phyloP scores from a whole-genome alignment of 2,888 invertebrate species.

The Acrobasis consociella region DNA sequence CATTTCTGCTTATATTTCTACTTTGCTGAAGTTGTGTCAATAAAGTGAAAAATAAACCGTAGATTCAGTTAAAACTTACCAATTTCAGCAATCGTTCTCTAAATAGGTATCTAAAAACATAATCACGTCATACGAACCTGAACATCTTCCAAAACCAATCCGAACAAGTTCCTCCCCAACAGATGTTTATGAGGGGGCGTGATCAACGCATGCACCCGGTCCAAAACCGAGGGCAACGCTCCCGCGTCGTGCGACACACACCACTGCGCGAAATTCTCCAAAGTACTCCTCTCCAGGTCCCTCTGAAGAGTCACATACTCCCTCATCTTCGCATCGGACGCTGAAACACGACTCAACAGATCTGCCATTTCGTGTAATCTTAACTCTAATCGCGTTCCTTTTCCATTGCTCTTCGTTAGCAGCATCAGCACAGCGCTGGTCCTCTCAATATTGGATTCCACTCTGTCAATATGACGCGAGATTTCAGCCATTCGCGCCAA shows the following conservation, averaged over 20 bases:
- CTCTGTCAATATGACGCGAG: slow-evolving; percentile 53
- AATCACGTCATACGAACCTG: slow-evolving; percentile 49
- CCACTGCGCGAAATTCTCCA: slow-evolving; percentile 87
- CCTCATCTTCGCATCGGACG: slow-evolving; percentile 83
- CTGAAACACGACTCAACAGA: slow-evolving; percentile 82
- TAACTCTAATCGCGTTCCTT: slow-evolving; percentile 79
- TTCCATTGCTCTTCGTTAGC: slow-evolving; percentile 64
- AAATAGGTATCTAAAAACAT: background rate
- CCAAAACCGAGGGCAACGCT: slow-evolving; percentile 85
- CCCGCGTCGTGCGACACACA: slow-evolving; percentile 86
- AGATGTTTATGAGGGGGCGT: slow-evolving; percentile 73
- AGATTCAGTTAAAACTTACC: background rate
- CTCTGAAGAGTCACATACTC: slow-evolving; percentile 79
- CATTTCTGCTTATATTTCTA: no score
- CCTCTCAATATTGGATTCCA: slow-evolving; percentile 61
- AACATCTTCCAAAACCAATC: slow-evolving; percentile 59
- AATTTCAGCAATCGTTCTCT: background rate
- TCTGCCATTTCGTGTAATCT: slow-evolving; percentile 84
- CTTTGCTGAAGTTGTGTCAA: no score
- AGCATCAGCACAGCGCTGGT: slow-evolving; percentile 52
- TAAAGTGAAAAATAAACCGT: no score
- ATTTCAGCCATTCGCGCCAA: slow-evolving; percentile 70
- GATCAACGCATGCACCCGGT: slow-evolving; percentile 85
- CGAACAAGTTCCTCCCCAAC: slow-evolving; percentile 73
- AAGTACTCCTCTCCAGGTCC: slow-evolving; percentile 84